These are phyloP conservation scores for Dryomyza anilis DNA, from an alignment of 2,888 invertebrate species.

Conservation along the genomic window DNA sequence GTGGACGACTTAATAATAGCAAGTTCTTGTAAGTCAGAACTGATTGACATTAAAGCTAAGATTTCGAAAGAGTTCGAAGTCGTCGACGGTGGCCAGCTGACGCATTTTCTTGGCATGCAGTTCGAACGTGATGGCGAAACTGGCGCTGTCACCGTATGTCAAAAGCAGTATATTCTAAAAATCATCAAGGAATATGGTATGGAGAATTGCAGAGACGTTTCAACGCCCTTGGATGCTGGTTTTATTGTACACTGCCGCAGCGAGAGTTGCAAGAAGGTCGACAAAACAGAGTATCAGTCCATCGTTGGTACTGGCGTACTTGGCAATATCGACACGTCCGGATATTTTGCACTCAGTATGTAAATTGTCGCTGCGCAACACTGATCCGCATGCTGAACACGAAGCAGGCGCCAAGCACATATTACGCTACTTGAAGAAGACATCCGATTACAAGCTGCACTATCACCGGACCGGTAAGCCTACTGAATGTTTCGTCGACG, in stretches of 20 bases:
- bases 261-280: slow-evolving; percentile 9
- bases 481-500: slow-evolving; percentile 31
- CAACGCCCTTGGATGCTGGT: slow-evolving; percentile 29
- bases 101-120: slow-evolving; percentile 26
- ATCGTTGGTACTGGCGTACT: slow-evolving; percentile 31
- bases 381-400: slow-evolving; percentile 30
- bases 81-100: slow-evolving; percentile 23
- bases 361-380: slow-evolving; percentile 30
- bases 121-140: slow-evolving; percentile 18
- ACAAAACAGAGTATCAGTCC: slow-evolving; percentile 27
- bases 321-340: slow-evolving; percentile 29
- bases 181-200: slow-evolving; percentile 23
- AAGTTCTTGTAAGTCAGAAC: slow-evolving; percentile 9
- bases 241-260: slow-evolving; percentile 20
- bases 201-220: slow-evolving; percentile 16
- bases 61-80: slow-evolving; percentile 11
- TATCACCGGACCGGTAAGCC: slow-evolving; percentile 23
- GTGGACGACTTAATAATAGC: slow-evolving; percentile 29
- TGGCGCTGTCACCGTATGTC: slow-evolving; percentile 1
- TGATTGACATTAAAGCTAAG: background rate
- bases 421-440: slow-evolving; percentile 16
- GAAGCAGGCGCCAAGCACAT: slow-evolving; percentile 29
- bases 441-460: slow-evolving; percentile 14
- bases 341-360: slow-evolving; percentile 30
- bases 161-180: slow-evolving; percentile 8